Percentiles rank a stretch among this genome's conserved stretches.
Evolutionary conservation across 2,113 vertebrate genomes (phyloP).

Genomic region (Australoheros scitulus): DNA sequence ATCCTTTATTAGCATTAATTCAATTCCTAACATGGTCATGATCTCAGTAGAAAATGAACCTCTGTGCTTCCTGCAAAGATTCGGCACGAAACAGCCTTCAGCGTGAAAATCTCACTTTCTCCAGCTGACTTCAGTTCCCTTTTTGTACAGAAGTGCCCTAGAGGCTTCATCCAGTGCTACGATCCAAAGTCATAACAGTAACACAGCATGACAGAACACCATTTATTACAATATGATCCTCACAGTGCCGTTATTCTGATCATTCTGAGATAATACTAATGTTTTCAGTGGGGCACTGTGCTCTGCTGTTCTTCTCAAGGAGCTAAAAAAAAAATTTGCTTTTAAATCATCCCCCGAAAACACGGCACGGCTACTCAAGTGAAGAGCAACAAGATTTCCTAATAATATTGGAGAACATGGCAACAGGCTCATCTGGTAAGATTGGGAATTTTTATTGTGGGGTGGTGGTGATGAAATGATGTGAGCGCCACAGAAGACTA

Average conservation of each 20-base stretch:
- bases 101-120: slow-evolving; percentile 15
- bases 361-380: background rate
- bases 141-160: slow-evolving; percentile 16
- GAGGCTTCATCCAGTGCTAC: background rate
- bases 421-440: slow-evolving; percentile 7
- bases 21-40: background rate
- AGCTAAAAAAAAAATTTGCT: background rate
- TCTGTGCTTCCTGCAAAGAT: background rate
- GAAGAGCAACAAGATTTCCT: background rate
- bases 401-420: background rate
- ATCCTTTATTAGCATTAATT: background rate
- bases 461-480: background rate
- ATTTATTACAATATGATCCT: background rate
- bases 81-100: background rate
- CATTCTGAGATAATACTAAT: background rate
- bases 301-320: background rate
- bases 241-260: background rate
- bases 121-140: slow-evolving; percentile 23
- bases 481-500: slow-evolving; percentile 8
- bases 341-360: slow-evolving; percentile 2
- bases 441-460: slow-evolving; percentile 8
- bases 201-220: background rate
- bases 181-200: background rate
- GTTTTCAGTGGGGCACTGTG: background rate
- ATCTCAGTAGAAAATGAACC: background rate